Evolutionary conservation across 2,113 vertebrate species (phyloP).

Genomic region (Pyxicephalus adspersus): DNA sequence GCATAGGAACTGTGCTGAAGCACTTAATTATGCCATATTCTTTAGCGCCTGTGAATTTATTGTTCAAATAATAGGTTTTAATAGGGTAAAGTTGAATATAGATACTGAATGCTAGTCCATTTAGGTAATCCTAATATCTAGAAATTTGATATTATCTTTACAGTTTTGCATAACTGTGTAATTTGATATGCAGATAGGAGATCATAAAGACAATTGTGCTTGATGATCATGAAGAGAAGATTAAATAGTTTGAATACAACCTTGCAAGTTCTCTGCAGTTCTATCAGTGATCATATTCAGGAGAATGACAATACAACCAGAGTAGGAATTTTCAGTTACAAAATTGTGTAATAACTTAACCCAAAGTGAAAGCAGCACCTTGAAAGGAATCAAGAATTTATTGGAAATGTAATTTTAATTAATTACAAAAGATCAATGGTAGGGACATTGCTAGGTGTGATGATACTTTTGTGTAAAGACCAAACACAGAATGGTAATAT

Average conservation of each 20-base stretch:
- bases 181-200: slow-evolving; percentile 67
- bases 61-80: slow-evolving; percentile 36
- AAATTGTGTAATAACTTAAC: background rate
- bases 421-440: too few species aligned
- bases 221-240: slow-evolving; percentile 63
- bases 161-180: slow-evolving; percentile 56
- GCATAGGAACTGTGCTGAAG: slow-evolving; percentile 23
- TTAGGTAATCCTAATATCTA: slow-evolving; percentile 59
- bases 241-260: slow-evolving; percentile 63
- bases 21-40: slow-evolving; percentile 48
- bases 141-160: slow-evolving; percentile 58
- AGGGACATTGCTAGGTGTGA: too few species aligned
- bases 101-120: slow-evolving; percentile 40
- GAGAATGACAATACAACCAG: slow-evolving; percentile 60
- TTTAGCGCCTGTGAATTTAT: slow-evolving; percentile 20
- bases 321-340: slow-evolving; percentile 21
- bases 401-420: too few species aligned
- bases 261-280: slow-evolving; percentile 60
- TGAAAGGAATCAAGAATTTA: too few species aligned
- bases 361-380: too few species aligned
- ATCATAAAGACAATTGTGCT: slow-evolving; percentile 66
- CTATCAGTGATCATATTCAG: slow-evolving; percentile 58
- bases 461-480: too few species aligned
- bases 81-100: slow-evolving; percentile 22
- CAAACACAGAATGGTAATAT: too few species aligned